A percentile compares a stretch with the other conserved stretches of the same genome.
These are phyloP conservation scores for Intellagama lesueurii DNA, from an alignment of 2,797 vertebrate species.

Conservation along the genomic window DNA sequence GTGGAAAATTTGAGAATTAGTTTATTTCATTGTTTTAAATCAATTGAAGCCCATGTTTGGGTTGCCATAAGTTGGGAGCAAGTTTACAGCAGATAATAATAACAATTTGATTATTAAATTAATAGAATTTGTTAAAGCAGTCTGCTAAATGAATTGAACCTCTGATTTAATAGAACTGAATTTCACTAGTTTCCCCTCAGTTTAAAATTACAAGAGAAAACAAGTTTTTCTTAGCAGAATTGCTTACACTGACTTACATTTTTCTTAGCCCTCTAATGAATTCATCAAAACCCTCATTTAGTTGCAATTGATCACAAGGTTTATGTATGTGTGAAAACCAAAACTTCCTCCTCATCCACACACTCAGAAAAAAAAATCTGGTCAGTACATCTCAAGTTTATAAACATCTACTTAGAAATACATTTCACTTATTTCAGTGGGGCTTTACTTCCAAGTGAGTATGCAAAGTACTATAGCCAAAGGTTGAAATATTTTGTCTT, in stretches of 20 bases:
- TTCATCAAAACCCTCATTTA: neutral
- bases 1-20: neutral
- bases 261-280: neutral
- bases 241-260: rapidly evolving
- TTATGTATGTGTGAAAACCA: neutral
- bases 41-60: too few relatives aligned
- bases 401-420: neutral
- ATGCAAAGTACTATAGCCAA: neutral
- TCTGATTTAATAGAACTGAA: conserved; percentile 14
- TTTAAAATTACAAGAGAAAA: neutral
- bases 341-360: neutral
- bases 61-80: too few relatives aligned
- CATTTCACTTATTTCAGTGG: neutral
- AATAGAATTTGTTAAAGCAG: neutral
- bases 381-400: neutral
- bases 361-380: neutral
- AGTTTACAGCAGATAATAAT: too few relatives aligned
- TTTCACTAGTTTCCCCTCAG: neutral
- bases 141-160: neutral
- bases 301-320: neutral
- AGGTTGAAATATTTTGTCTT: neutral
- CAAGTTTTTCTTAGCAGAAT: neutral
- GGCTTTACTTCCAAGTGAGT: neutral
- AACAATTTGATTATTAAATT: neutral
- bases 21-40: neutral